phyloP scores from a whole-genome alignment of 2,797 vertebrate species.

The Falco biarmicus region DNA sequence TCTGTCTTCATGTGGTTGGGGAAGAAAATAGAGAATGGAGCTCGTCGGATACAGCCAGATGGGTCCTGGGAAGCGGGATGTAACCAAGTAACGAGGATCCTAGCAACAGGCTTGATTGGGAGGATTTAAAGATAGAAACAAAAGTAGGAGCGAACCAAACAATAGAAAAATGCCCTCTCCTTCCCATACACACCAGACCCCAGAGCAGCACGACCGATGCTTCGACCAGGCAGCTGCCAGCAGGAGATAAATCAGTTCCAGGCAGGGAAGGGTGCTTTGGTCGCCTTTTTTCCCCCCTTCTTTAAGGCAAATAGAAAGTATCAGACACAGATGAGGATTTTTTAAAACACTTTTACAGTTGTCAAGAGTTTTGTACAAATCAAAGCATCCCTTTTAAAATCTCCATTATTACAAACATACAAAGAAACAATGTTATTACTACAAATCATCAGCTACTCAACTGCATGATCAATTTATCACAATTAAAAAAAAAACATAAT shows the following conservation, averaged over 20 bases:
- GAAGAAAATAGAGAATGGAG: background rate
- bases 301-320: conserved; percentile 17
- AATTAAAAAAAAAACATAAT: conserved; percentile 57
- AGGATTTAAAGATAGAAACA: conserved; percentile 43
- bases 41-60: background rate
- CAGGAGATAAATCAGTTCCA: conserved; percentile 1
- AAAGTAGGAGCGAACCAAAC: background rate
- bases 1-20: background rate
- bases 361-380: conserved; percentile 79
- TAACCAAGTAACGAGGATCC: conserved; percentile 36
- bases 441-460: conserved; percentile 74
- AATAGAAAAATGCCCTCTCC: background rate
- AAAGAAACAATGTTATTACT: conserved; percentile 76
- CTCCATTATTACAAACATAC: conserved; percentile 79
- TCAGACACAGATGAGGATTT: conserved; percentile 26
- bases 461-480: conserved; percentile 70
- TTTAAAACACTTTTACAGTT: conserved; percentile 75
- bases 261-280: background rate
- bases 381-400: conserved; percentile 77
- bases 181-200: background rate
- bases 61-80: conserved; percentile 12
- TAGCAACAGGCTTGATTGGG: conserved; percentile 41
- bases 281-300: background rate
- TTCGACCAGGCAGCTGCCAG: background rate
- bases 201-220: background rate